Percentiles rank a stretch among this genome's conserved stretches.
phyloP scores from a whole-genome alignment of 2,113 vertebrate genomes.

The Butastur rufipennis region DNA sequence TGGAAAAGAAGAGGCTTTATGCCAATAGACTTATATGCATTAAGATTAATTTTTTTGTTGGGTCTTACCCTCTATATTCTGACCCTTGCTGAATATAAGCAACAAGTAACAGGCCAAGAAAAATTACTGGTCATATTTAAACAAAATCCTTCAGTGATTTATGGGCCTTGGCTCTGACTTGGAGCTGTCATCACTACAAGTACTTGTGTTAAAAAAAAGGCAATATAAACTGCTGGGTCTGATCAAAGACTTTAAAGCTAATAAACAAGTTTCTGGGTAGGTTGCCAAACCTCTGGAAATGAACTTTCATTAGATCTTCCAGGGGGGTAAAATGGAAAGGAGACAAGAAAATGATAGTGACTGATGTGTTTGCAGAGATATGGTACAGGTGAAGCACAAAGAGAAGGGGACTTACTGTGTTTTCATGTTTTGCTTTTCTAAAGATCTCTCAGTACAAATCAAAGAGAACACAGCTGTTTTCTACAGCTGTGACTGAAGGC shows the following conservation, averaged over 20 bases:
- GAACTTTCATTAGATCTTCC: background rate
- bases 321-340: background rate
- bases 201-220: background rate
- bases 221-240: background rate
- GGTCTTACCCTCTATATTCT: background rate
- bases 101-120: background rate
- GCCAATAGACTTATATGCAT: fast-evolving
- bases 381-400: background rate
- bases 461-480: background rate
- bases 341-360: background rate
- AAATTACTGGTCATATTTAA: slow-evolving; percentile 21
- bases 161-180: slow-evolving; percentile 11
- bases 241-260: slow-evolving; percentile 41
- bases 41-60: background rate
- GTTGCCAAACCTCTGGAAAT: background rate
- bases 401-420: background rate
- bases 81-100: background rate
- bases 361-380: background rate
- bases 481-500: background rate
- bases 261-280: background rate
- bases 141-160: slow-evolving; percentile 45
- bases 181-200: background rate
- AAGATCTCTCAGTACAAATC: background rate
- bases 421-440: background rate
- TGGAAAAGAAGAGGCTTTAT: background rate